A percentile compares a stretch with the other conserved stretches of the same genome.
phyloP scores from a whole-genome alignment of 2,888 invertebrate species.

The Drosophila merina region DNA sequence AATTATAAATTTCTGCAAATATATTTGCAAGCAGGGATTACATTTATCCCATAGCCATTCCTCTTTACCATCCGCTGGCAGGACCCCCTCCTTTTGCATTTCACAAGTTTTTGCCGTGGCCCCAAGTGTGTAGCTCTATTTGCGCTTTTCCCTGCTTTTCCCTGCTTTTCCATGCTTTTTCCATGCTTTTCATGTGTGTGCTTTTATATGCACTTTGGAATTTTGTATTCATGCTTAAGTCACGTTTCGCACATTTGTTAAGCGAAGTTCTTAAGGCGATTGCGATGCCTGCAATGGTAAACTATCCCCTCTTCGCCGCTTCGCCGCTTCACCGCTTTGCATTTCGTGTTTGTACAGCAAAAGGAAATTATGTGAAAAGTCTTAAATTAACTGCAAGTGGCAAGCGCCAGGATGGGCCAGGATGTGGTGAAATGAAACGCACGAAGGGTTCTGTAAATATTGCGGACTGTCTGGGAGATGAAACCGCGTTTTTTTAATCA shows the following conservation, averaged over 20 bases:
- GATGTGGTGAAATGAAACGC: slow-evolving; percentile 8
- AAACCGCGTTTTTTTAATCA: slow-evolving; percentile 63
- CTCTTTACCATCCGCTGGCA: slow-evolving; percentile 1
- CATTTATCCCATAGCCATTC: slow-evolving; percentile 58
- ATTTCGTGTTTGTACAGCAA: slow-evolving; percentile 18
- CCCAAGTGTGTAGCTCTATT: slow-evolving; percentile 62
- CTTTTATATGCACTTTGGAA: slow-evolving; percentile 64
- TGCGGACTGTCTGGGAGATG: slow-evolving; percentile 12
- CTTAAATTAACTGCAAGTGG: slow-evolving; percentile 71
- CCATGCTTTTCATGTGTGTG: slow-evolving; percentile 43
- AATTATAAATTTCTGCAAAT: slow-evolving; percentile 79
- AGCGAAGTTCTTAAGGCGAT: slow-evolving; percentile 79
- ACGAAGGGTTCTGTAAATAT: neutral
- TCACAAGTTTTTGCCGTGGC: slow-evolving; percentile 61
- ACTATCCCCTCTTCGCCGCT: slow-evolving; percentile 2
- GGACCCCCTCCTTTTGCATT: slow-evolving; percentile 61
- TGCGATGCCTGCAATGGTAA: slow-evolving; percentile 46
- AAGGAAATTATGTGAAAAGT: slow-evolving; percentile 65
- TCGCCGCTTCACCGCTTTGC: neutral
- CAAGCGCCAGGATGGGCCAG: slow-evolving; percentile 28
- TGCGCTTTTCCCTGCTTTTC: slow-evolving; percentile 25
- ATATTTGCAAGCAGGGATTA: slow-evolving; percentile 79
- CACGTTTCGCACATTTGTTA: slow-evolving; percentile 79
- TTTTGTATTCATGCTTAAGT: slow-evolving; percentile 77
- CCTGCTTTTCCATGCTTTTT: neutral